These are phyloP conservation scores for Polyergus mexicanus DNA, from an alignment of 1,140 invertebrate species.

Conservation along the genomic window DNA sequence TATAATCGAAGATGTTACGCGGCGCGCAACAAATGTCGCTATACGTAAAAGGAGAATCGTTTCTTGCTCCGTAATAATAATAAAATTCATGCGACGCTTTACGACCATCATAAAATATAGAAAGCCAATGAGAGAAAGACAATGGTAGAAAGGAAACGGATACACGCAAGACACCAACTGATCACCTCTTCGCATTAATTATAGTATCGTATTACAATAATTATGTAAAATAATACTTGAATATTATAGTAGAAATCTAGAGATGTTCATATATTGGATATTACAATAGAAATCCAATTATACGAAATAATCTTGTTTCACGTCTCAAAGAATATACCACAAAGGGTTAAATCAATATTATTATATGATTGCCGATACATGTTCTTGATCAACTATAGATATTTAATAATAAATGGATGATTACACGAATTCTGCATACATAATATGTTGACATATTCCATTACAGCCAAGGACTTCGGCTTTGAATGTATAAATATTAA, in stretches of 20 bases:
- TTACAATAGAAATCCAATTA: neutral
- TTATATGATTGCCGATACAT: conserved; percentile 6
- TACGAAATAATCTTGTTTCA: neutral
- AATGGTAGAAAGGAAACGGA: conserved; percentile 21
- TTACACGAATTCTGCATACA: neutral
- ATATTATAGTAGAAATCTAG: conserved; percentile 8
- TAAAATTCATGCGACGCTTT: conserved; percentile 73
- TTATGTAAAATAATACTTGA: conserved; percentile 43
- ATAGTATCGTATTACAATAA: conserved; percentile 35
- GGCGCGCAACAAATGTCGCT: conserved; percentile 23
- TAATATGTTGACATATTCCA: conserved; percentile 22
- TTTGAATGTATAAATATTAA: neutral
- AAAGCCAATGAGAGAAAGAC: conserved; percentile 45
- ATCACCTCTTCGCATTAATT: neutral
- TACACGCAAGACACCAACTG: conserved; percentile 13
- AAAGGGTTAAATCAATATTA: conserved; percentile 43
- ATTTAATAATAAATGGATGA: conserved; percentile 20
- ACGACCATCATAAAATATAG: conserved; percentile 68
- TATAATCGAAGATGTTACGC: conserved; percentile 57
- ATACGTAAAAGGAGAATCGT: conserved; percentile 40
- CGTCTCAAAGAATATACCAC: neutral
- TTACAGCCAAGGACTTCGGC: neutral
- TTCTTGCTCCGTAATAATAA: conserved; percentile 70
- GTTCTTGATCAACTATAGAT: neutral
- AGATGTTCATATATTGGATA: neutral